A percentile compares a stretch with the other conserved stretches of the same genome.
Conservation (phyloP, 2,797 vertebrate genomes). For the Tokudaia muenninki region DNA sequence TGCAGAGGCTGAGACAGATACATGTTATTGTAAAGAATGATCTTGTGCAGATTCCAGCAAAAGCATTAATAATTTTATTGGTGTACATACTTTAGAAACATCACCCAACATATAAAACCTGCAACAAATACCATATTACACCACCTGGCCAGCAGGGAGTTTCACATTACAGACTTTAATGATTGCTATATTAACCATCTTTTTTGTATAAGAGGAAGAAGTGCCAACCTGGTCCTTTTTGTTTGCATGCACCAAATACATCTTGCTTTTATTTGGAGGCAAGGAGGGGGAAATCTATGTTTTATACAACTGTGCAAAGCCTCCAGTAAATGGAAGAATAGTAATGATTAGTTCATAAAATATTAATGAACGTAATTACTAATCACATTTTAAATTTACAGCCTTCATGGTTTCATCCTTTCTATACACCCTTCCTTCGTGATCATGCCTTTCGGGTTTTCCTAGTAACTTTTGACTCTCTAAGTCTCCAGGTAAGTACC, state of each 20-base stretch:
- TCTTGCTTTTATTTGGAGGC: constrained; percentile 7
- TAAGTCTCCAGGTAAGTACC: not conserved
- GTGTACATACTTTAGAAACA: not conserved
- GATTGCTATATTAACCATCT: not conserved
- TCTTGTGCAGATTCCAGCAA: constrained; percentile 72
- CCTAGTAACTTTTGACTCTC: not conserved
- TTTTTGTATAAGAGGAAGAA: not conserved
- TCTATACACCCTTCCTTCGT: not conserved
- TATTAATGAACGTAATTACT: not conserved
- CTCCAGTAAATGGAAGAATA: not conserved
- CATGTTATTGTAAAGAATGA: not conserved
- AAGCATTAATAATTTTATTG: not conserved
- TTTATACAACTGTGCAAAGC: not conserved
- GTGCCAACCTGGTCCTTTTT: no score
- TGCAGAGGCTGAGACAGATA: not conserved
- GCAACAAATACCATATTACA: constrained; percentile 73
- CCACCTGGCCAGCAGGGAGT: no score
- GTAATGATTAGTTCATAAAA: not conserved
- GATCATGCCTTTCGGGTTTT: not conserved
- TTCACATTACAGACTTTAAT: not conserved
- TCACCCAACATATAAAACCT: constrained; percentile 73
- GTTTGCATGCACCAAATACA: not conserved
- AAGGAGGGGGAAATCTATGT: not conserved
- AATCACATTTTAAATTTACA: not conserved
- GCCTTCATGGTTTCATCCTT: not conserved